Evolutionary conservation across 2,797 vertebrate species (phyloP).

Genomic region (Ctenochaetus hawaiiensis): DNA sequence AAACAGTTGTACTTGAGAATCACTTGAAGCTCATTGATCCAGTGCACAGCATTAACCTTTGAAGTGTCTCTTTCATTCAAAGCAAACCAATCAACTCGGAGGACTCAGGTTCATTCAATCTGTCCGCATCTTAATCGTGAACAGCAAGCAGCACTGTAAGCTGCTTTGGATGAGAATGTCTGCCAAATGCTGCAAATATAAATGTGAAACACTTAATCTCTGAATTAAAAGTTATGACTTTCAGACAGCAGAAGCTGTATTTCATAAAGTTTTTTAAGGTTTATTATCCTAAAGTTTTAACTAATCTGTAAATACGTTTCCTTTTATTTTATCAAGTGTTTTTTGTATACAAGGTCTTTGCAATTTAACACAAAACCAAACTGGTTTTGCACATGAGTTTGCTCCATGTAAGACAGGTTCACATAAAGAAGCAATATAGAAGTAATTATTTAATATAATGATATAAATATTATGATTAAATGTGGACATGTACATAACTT

Average conservation of each 20-base stretch:
- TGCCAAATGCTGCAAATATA: constrained; percentile 17
- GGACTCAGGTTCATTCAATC: constrained; percentile 26
- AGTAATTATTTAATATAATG: too few species aligned
- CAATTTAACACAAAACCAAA: not conserved
- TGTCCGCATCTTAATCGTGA: constrained; percentile 41
- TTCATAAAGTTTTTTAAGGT: not conserved
- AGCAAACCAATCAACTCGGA: constrained; percentile 15
- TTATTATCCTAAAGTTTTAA: not conserved
- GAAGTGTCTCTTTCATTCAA: constrained; percentile 18
- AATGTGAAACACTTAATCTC: constrained; percentile 30
- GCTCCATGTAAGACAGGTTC: not conserved
- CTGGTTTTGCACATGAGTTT: not conserved
- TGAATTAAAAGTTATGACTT: constrained; percentile 21
- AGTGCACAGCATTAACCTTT: not conserved
- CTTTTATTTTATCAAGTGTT: not conserved
- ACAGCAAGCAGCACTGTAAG: constrained; percentile 44
- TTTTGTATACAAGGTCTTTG: not conserved
- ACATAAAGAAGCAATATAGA: too few species aligned
- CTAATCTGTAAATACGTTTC: not conserved
- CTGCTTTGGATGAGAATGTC: constrained; percentile 41
- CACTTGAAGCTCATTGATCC: not conserved
- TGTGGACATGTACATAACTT: not conserved
- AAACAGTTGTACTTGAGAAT: not conserved
- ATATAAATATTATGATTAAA: too few species aligned
- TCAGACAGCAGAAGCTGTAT: constrained; percentile 8